Percentiles rank a stretch among this genome's conserved stretches.
Evolutionary conservation across 1,140 invertebrate genomes (phyloP).

Genomic region (Drosophila erecta): DNA sequence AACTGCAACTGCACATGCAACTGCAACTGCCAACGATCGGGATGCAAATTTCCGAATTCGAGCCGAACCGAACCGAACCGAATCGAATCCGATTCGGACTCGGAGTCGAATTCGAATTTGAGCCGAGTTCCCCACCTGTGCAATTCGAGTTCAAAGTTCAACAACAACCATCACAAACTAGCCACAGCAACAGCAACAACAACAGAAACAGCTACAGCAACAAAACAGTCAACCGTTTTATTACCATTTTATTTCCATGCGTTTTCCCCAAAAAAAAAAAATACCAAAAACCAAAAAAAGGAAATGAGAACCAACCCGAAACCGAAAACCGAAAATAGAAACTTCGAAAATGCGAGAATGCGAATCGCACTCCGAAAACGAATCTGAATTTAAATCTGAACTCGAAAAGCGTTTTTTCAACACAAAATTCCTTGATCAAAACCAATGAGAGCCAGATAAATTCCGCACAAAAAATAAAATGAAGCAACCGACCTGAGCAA

Average conservation of each 20-base stretch:
- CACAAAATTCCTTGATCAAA: constrained; percentile 3
- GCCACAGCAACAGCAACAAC: constrained; percentile 27
- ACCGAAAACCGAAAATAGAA: constrained; percentile 10
- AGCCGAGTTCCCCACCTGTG: constrained; percentile 20
- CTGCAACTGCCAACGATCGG: constrained; percentile 13
- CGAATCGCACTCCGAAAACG: constrained; percentile 30
- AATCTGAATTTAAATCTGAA: constrained; percentile 33
- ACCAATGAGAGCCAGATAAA: not conserved
- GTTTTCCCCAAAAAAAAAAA: constrained; percentile 30
- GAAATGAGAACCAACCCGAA: constrained; percentile 13
- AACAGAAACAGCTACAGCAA: constrained; percentile 32
- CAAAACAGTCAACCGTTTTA: constrained; percentile 55
- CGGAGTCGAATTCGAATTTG: constrained; percentile 5
- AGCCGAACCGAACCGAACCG: not conserved
- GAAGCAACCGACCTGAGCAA: constrained; percentile 22
- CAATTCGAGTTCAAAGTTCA: constrained; percentile 49
- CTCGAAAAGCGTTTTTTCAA: constrained; percentile 36
- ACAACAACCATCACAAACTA: constrained; percentile 38
- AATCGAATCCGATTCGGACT: constrained; percentile 4
- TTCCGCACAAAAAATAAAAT: constrained; percentile 6
- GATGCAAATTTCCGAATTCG: constrained; percentile 1
- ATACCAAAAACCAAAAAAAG: constrained; percentile 9
- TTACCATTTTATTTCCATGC: constrained; percentile 58
- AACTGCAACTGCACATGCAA: constrained; percentile 11
- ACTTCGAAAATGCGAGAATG: constrained; percentile 27